Evolutionary conservation across 37 sponge, comb jelly and placozoan species (phyloP).

Genomic region (Bolinopsis microptera): DNA sequence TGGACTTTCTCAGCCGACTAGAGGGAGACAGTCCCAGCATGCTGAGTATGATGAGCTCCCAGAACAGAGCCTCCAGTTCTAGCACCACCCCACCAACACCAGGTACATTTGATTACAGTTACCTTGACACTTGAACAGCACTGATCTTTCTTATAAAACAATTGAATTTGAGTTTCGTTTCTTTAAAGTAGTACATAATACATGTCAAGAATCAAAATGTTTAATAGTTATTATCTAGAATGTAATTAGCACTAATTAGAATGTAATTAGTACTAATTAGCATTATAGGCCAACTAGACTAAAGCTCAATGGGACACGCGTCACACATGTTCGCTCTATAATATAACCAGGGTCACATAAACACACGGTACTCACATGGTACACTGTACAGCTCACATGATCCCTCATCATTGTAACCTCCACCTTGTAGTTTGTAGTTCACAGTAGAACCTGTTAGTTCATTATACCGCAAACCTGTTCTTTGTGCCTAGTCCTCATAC

Average conservation of each 20-base stretch:
- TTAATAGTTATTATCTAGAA: neutral
- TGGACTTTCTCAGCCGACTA: constrained; percentile 52
- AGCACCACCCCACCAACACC: constrained; percentile 35
- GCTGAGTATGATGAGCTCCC: constrained; percentile 50
- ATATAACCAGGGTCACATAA: too few species aligned
- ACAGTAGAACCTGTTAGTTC: too few species aligned
- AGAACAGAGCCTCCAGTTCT: neutral
- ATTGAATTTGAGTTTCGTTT: neutral
- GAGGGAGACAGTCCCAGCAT: constrained; percentile 61
- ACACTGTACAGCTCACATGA: too few species aligned
- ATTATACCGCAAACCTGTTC: too few species aligned
- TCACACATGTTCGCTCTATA: neutral
- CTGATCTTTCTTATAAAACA: constrained; percentile 58
- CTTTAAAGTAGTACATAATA: neutral
- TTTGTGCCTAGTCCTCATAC: too few species aligned
- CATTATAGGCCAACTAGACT: neutral
- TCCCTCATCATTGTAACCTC: too few species aligned
- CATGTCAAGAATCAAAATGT: neutral
- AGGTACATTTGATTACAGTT: constrained; percentile 5
- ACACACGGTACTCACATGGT: too few species aligned
- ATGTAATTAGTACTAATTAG: too few species aligned
- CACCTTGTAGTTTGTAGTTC: too few species aligned
- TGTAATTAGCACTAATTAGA: neutral
- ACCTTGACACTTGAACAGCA: constrained; percentile 48
- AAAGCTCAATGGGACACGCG: neutral